Percentiles rank a stretch among this genome's conserved stretches.
phyloP scores from a whole-genome alignment of 2,888 invertebrate species.

The Gandaritis pyraliata region DNA sequence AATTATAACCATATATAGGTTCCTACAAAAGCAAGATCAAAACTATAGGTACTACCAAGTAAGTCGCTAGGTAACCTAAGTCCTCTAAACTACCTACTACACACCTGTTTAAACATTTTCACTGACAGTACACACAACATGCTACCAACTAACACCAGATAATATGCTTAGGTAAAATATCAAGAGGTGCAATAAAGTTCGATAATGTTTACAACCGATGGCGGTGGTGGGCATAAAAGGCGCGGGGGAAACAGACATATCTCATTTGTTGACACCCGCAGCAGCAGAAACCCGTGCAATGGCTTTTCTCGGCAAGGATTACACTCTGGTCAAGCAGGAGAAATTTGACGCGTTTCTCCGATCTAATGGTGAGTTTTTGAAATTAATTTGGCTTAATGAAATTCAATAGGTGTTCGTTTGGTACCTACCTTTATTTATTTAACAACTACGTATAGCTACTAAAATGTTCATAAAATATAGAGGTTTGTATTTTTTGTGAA shows the following conservation, averaged over 20 bases:
- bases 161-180: conserved; percentile 1
- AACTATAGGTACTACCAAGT: no score
- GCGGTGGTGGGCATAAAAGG: conserved; percentile 30
- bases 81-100: not conserved
- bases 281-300: conserved; percentile 27
- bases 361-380: conserved; percentile 30
- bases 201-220: conserved; percentile 26
- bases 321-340: conserved; percentile 35
- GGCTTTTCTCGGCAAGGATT: conserved; percentile 38
- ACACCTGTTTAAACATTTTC: not conserved
- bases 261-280: conserved; percentile 33
- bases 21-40: no score
- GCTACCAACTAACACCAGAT: no score
- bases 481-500: no score
- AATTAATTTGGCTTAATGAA: not conserved
- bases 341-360: conserved; percentile 39
- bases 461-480: no score
- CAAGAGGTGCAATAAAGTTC: conserved; percentile 24
- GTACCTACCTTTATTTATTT: no score
- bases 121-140: not conserved
- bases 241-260: not conserved
- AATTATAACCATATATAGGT: no score
- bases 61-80: no score
- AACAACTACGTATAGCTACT: no score
- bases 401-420: no score